Base-by-base conservation (phyloP, 2,888 invertebrate species). In the Idaea straminata region DNA sequence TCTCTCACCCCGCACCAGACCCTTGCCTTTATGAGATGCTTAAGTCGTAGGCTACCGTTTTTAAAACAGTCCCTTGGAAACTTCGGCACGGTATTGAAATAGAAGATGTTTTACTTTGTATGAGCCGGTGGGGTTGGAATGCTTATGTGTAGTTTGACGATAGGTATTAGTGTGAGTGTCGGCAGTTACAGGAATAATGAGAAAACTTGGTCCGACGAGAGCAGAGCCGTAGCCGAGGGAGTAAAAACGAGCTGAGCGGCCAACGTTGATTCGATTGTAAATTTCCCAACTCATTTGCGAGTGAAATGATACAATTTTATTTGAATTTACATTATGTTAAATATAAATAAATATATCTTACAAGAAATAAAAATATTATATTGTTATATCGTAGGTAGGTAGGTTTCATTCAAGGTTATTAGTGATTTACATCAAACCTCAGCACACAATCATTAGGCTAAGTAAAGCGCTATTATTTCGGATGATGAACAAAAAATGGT, bases 101-200 rank as follows among this genome's bases (percentile, higher is more conserved):
- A 81, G 75, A 82, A 79, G 70, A 78, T 74, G 72, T 74, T 72
- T 69, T 71, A 62, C 64, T 70, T 71, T 73, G 74, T 70, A 69
- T 71, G 66, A 67, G 72, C 74, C 67, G 73, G 73, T 67, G 72
- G 65, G 72, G 72, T 73, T 70, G 72, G 69, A 75, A 78, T 83
- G 82, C 81, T 83, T 85, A 79, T 81, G 81, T 82, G 84, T 83
- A 77, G 79, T 84, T 84, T 83, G 83, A 82, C 77, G 81, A 73
- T 76, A 77, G 78, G 80, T 83, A 83, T 82, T 79, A 82, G 83
- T 83, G 80, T 80, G 80, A 84, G 84, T 81, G 81, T 80, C 78
- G 82, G 81, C 78, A 79, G 82, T 86, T 84, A 85, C 80, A 83
- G 82, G 81, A 83, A 82, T 91, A 91, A 92, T 91, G 91, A 91